Percentiles rank a stretch among this genome's conserved stretches.
phyloP scores from a whole-genome alignment of 2,888 invertebrate species.

The Cremastinae sp. region DNA sequence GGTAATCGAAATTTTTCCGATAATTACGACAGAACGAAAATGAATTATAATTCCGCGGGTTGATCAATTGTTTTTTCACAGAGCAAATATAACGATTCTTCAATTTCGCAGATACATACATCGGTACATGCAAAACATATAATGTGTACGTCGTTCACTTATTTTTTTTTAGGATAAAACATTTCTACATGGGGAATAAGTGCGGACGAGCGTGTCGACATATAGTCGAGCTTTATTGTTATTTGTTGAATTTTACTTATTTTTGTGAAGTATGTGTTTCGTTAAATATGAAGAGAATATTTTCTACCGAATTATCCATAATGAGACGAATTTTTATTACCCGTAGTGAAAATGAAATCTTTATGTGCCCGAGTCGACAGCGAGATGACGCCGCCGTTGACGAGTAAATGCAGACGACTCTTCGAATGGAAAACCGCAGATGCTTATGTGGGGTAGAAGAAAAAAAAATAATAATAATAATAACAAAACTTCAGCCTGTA shows the following conservation, averaged over 20 bases:
- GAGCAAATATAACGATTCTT: no score
- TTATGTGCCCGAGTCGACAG: slow-evolving; percentile 36
- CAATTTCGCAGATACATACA: no score
- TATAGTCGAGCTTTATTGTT: no score
- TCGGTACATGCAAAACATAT: no score
- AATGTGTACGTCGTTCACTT: no score
- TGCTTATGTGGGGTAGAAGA: slow-evolving; percentile 19
- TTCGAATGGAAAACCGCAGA: slow-evolving; percentile 19
- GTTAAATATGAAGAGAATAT: slow-evolving; percentile 19
- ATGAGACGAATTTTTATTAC: slow-evolving; percentile 52
- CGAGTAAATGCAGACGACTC: slow-evolving; percentile 27
- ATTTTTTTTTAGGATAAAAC: no score
- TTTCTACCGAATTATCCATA: slow-evolving; percentile 51
- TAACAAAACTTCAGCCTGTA: slow-evolving; percentile 1
- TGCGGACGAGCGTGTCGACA: no score
- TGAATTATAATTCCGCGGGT: no score
- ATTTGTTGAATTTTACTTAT: background rate
- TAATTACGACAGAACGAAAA: no score
- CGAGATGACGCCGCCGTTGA: slow-evolving; percentile 27
- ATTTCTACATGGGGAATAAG: no score
- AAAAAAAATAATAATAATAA: background rate
- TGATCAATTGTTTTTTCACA: no score
- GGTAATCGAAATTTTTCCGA: no score
- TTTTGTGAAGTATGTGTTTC: slow-evolving; percentile 2
- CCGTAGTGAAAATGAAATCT: slow-evolving; percentile 51